A percentile compares a stretch with the other conserved stretches of the same genome.
Conservation (phyloP, 1,140 invertebrate genomes). For the Eurosta solidaginis region DNA sequence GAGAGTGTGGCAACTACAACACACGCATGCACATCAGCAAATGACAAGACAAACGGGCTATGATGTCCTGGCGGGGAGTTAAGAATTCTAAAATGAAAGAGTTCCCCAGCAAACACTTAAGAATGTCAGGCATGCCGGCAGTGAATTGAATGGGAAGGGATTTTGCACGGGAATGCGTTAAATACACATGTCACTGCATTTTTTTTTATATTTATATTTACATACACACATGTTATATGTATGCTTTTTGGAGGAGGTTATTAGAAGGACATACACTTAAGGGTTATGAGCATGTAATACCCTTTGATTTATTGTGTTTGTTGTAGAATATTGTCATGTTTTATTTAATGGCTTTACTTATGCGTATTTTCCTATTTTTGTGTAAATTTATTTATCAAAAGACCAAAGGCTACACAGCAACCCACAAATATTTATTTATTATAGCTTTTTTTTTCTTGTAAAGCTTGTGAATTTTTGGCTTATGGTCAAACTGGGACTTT, state of each 20-base stretch:
- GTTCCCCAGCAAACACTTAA: background rate
- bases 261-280: background rate
- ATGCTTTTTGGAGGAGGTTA: background rate
- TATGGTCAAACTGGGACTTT: conserved; percentile 4
- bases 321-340: conserved; percentile 49
- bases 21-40: background rate
- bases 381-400: background rate
- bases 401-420: background rate
- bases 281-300: conserved; percentile 44
- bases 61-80: background rate
- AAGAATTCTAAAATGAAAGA: background rate
- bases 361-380: background rate
- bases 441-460: background rate
- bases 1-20: conserved; percentile 35
- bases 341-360: conserved; percentile 42
- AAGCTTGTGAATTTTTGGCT: too few relatives aligned
- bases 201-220: background rate
- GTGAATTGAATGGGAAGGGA: conserved; percentile 31
- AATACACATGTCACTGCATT: background rate
- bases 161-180: background rate
- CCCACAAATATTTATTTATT: conserved; percentile 21
- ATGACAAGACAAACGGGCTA: conserved; percentile 32
- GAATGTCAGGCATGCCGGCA: conserved; percentile 7
- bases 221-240: background rate
- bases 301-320: conserved; percentile 58